Evolutionary conservation across 1,140 invertebrate species (phyloP), one percentile per base, ranked within the genome.

Genomic region (Agrilus planipennis): DNA sequence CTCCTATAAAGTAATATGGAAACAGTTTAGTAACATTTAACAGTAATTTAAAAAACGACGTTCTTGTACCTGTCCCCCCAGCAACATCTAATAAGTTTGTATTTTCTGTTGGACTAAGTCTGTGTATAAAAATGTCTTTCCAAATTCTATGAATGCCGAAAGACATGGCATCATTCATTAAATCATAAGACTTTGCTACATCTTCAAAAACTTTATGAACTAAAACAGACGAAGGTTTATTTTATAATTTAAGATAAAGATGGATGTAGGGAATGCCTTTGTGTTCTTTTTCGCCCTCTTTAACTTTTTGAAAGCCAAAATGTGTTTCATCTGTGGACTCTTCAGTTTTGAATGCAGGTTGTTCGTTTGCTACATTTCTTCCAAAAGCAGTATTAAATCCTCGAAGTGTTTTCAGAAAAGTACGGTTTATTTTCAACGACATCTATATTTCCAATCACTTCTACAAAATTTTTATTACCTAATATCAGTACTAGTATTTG

Each of bases 101-200:
- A 11, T 81, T 80, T 48, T 74, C 72, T 15, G 72, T 72, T 0
- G 93, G 91, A 5, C 73, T 72, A 12, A 98, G 61, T 44, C 74
- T 73, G 42, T 79, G 69, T 34, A 99, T 79, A 55, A 98, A 95
- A 25, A 83, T 77, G 65, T 98, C 90, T 63, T 99, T 99, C 95
- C 95, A 99, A 2, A 97, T 50, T 37, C 94, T 68, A 65, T 99
- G 95, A 44, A 98, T 77, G 14, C 94, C 93, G 45, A 82, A 65
- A 46, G 90, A 96, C 92, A 99, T 97, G 0, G 75, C 77, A 76
- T 99, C 95, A 66, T 99, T 99, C 95, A 99, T 99, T 34, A 84
- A 46, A 64, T 99, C 95, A 65, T 99, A 99, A 25, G 81, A 88
- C 37, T 77, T 68, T 4, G 95, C 93, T 4, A 99, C 94, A 65